Base-by-base conservation (phyloP, 2,888 invertebrate genomes). In the Acronicta psi region DNA sequence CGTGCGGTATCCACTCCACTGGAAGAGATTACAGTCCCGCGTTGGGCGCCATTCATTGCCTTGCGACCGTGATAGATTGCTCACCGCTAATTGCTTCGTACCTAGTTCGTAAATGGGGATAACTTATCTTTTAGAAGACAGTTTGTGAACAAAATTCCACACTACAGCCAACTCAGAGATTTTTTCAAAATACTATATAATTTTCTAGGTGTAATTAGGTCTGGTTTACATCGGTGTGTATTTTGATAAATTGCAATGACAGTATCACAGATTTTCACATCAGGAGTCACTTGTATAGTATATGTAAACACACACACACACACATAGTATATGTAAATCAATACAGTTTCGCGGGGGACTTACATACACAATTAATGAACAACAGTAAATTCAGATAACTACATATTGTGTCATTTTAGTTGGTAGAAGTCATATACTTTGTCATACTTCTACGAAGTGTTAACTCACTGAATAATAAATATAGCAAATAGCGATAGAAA, bases 1-100 rank as follows among this genome's bases (percentile, higher is more conserved):
- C 29, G 65, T 59, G 66, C 63, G 46, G 55, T 54, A 64, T 46
- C 59, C 58, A 75, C 66, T 73, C 69, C 59, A 25, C 45, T 80
- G 78, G 81, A 83, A 84, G 80, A 81, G 79, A 81, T 82, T 75
- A 77, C 53, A 55, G 62, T 65, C 58, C 43, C 52, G 38, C 52
- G 53, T 45, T 42, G 55, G 55, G 61, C 59, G 61, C 62, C 66
- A 73, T 78, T 75, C 65, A 73, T 59, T 64, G 69, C 59, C 68
- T 59, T 56, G 68, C 65, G 50, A 59, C 64, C 65, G 64, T 73
- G 78, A 75, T 78, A 73, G 79, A 81, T 70, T 50, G 55, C 57
- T 61, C 51, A 40, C 44, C 50, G 25, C 69, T 75, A 77, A 78
- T 80, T 73, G 70, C 60, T 53, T 61, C 29, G 43, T 55, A 55